Base-by-base conservation (phyloP, 2,888 invertebrate genomes). In the Drosophila kokeensis region DNA sequence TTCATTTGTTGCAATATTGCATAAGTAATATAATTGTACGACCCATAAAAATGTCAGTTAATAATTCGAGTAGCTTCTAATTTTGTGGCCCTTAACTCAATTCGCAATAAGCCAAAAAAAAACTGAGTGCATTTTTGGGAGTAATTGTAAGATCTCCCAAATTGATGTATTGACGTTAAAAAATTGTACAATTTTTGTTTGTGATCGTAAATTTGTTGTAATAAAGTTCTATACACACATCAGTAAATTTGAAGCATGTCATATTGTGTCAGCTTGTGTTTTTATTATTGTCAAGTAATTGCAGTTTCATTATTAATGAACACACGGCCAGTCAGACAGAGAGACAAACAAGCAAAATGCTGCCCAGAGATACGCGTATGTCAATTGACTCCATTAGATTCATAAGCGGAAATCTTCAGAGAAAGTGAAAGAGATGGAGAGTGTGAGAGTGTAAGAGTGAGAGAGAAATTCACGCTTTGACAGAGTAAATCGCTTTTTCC, bases 381-480 rank as follows among this genome's bases (percentile, higher is more conserved):
- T 70, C 68, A 87, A 82, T 82, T 87, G 67, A 60, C 49, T 63
- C 21, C 27, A 65, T 27, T 52, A 38, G 55, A 60, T 52, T 30
- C 38, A 49, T 38, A 58, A 52, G 38, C 50, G 34, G 45, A 36
- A 62, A 59, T 59, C 54, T 55, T 60, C 18, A 48, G 10, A 15
- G 40, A 15, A 30, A 40, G 32, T 27, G 62, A 54, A 7, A 32
- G 38, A 55, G 30, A 59, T n/a, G 15, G 59, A 24, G 59, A 24
- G 63, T 30, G 11, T 13, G 4, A 24, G 63, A 36, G 11, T 13
- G 4, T 27, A 2, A 38, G 29, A n/a, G 21, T 18, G 21, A 21
- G 32, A 18, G 27, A 18, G 8, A n/a, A 18, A 38, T 50, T 48
- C 15, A 30, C 8, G 34, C 2, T 34, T 40, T 53, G 18, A 18